These are phyloP conservation scores for Archaeoteleia sp. DNA, from an alignment of 2,888 invertebrate genomes.

Conservation along the genomic window DNA sequence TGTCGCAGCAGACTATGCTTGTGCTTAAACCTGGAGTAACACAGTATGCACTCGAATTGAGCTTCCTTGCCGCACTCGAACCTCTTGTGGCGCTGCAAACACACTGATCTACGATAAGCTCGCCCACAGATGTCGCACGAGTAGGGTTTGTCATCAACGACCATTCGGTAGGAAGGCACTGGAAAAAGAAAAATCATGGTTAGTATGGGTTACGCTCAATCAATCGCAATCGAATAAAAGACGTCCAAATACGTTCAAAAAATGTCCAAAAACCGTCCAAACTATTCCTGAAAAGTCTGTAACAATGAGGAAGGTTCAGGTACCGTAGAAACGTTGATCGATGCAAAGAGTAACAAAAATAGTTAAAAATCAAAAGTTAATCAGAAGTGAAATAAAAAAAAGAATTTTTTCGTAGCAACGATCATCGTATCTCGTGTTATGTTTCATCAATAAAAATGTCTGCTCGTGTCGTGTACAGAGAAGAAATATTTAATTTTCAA, in stretches of 20 bases:
- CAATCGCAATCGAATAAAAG: no score
- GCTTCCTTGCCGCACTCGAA: conserved; percentile 77
- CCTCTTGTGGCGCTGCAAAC: conserved; percentile 74
- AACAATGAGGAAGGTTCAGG: no score
- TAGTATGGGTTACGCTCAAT: conserved; percentile 18
- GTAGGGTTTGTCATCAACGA: conserved; percentile 56
- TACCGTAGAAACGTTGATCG: no score
- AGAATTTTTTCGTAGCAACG: no score
- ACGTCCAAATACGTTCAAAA: no score
- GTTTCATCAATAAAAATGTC: no score
- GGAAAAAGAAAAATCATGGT: conserved; percentile 59
- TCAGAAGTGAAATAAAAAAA: conserved; percentile 16
- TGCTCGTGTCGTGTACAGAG: conserved; percentile 34
- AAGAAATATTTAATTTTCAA: conserved; percentile 56
- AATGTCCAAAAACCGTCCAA: no score
- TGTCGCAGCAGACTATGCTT: conserved; percentile 70
- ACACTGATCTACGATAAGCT: conserved; percentile 66
- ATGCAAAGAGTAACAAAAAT: no score
- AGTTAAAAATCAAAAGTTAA: no score
- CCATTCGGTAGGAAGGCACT: conserved; percentile 59
- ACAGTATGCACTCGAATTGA: conserved; percentile 74
- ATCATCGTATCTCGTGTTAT: no score
- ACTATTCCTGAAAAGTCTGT: no score
- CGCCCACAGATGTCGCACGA: conserved; percentile 69
- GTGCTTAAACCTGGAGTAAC: conserved; percentile 71